These are phyloP conservation scores for Callyntrura guangdongensis DNA, from an alignment of 2,888 invertebrate species.

Conservation along the genomic window DNA sequence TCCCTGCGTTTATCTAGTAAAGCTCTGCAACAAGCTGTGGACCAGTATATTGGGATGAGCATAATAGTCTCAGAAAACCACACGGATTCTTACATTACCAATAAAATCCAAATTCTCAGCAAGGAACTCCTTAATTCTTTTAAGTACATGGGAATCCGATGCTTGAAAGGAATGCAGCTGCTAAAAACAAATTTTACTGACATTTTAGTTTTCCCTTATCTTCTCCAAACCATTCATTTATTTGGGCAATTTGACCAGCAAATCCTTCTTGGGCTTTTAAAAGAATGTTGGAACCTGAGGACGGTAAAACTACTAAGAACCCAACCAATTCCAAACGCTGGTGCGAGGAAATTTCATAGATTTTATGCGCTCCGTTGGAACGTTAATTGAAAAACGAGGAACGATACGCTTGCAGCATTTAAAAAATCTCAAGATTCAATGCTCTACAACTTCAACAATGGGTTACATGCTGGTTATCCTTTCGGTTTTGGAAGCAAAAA, in stretches of 20 bases:
- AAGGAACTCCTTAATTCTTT: constrained; percentile 2
- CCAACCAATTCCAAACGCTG: constrained; percentile 48
- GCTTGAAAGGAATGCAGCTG: constrained; percentile 30
- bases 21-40: constrained; percentile 47
- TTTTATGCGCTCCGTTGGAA: constrained; percentile 46
- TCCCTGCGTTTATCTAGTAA: not conserved
- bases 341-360: constrained; percentile 38
- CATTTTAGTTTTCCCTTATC: constrained; percentile 26
- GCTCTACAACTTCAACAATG: constrained; percentile 63
- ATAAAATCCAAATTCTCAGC: constrained; percentile 36
- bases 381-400: not conserved
- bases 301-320: constrained; percentile 40
- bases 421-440: constrained; percentile 36
- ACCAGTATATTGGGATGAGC: constrained; percentile 53
- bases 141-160: constrained; percentile 26
- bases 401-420: constrained; percentile 27
- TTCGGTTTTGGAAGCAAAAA: constrained; percentile 40
- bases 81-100: not conserved
- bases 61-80: constrained; percentile 46
- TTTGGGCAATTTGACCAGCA: constrained; percentile 55
- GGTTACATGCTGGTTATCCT: constrained; percentile 53
- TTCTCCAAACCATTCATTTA: constrained; percentile 38
- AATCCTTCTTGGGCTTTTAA: constrained; percentile 34
- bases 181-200: constrained; percentile 24
- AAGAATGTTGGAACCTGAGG: constrained; percentile 57